These are phyloP conservation scores for Acrobasis repandana DNA, from an alignment of 2,888 invertebrate genomes.

Conservation along the genomic window DNA sequence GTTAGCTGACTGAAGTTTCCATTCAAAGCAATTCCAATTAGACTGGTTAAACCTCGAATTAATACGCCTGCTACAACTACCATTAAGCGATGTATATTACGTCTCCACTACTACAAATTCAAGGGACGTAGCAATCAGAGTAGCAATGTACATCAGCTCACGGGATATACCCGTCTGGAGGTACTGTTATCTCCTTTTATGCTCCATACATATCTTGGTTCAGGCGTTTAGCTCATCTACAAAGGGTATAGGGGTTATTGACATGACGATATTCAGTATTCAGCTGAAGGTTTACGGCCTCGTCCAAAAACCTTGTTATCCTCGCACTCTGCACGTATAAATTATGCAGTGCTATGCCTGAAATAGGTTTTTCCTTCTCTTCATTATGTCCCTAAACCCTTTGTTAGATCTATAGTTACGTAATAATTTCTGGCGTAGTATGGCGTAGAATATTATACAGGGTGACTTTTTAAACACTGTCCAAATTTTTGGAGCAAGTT, in stretches of 20 bases:
- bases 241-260: slow-evolving; percentile 15
- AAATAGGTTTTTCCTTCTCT: slow-evolving; percentile 15
- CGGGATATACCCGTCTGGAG: neutral
- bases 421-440: neutral
- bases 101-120: neutral
- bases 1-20: neutral
- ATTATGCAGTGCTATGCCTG: slow-evolving; percentile 9
- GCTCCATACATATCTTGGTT: neutral
- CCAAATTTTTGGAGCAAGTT: too few relatives aligned
- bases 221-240: slow-evolving; percentile 7
- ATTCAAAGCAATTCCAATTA: neutral
- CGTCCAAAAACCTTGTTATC: slow-evolving; percentile 19
- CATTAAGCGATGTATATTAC: neutral
- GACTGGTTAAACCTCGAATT: neutral
- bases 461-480: too few relatives aligned
- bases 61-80: neutral
- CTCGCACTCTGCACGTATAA: slow-evolving; percentile 13
- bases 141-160: neutral
- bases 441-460: too few relatives aligned
- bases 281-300: slow-evolving; percentile 19
- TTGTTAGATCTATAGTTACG: neutral
- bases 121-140: slow-evolving; percentile 1
- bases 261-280: slow-evolving; percentile 15
- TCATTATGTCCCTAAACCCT: neutral
- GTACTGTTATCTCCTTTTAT: slow-evolving; percentile 2